Percentiles rank a stretch among this genome's conserved stretches.
phyloP scores from a whole-genome alignment of 2,888 invertebrate genomes.

The Gastrophysa polygoni region DNA sequence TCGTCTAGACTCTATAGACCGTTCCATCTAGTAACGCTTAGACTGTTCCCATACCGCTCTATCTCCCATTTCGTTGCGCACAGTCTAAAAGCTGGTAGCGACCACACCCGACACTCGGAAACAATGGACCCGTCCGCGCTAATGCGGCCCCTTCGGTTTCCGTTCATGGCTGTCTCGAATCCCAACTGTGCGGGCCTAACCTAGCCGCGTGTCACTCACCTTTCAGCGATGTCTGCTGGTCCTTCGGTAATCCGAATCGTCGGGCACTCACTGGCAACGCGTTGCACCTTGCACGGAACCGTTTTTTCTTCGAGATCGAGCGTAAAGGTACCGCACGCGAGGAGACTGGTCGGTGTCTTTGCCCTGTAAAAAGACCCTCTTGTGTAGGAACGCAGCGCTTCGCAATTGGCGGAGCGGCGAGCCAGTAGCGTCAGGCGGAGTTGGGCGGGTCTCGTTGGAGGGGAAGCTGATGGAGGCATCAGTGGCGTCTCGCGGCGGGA shows the following conservation, averaged over 20 bases:
- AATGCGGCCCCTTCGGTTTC: conserved; percentile 47
- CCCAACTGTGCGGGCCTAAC: conserved; percentile 33
- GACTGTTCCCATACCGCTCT: conserved; percentile 30
- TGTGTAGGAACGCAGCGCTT: conserved; percentile 37
- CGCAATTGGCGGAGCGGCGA: conserved; percentile 44
- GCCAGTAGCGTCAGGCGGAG: conserved; percentile 41
- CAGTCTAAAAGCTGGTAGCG: conserved; percentile 43
- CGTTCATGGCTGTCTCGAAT: conserved; percentile 49
- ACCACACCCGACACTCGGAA: conserved; percentile 49
- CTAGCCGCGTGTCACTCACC: conserved; percentile 26
- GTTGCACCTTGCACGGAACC: conserved; percentile 26
- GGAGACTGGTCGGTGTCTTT: conserved; percentile 45
- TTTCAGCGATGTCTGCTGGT: not conserved
- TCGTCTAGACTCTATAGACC: conserved; percentile 37
- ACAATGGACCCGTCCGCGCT: conserved; percentile 51
- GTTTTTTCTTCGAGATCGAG: conserved; percentile 32
- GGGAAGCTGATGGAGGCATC: conserved; percentile 16
- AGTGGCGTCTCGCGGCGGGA: conserved; percentile 11
- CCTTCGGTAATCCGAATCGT: conserved; percentile 3
- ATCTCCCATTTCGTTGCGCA: conserved; percentile 18
- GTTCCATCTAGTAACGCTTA: conserved; percentile 28
- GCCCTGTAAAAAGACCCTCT: conserved; percentile 48
- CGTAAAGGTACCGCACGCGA: conserved; percentile 36
- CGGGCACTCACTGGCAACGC: not conserved
- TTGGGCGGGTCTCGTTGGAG: conserved; percentile 29